A percentile compares a stretch with the other conserved stretches of the same genome.
Evolutionary conservation across 2,797 vertebrate species (phyloP).

Genomic region (Hoplostethus mediterraneus): DNA sequence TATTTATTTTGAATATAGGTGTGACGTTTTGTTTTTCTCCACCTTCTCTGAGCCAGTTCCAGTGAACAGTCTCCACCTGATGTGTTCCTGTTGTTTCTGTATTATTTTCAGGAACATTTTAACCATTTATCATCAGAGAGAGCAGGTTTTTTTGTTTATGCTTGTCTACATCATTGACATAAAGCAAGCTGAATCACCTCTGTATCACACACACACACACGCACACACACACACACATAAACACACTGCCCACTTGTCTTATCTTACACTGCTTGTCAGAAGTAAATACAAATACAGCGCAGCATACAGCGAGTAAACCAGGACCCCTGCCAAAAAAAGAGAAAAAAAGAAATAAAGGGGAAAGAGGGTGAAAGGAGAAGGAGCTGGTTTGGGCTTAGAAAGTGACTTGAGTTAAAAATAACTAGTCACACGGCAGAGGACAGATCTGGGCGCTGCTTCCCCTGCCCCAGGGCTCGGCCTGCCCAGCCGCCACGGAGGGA

Average conservation of each 20-base stretch:
- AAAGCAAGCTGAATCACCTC: slow-evolving; percentile 67
- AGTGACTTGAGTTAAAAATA: slow-evolving; percentile 93
- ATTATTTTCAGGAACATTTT: slow-evolving; percentile 51
- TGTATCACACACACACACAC: slow-evolving; percentile 10
- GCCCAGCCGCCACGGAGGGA: slow-evolving; percentile 58
- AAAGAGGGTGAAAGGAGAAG: slow-evolving; percentile 17
- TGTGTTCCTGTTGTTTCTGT: slow-evolving; percentile 25
- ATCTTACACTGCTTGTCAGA: slow-evolving; percentile 59
- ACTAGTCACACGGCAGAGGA: slow-evolving; percentile 88
- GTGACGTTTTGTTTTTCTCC: too few relatives aligned
- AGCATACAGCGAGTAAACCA: slow-evolving; percentile 53
- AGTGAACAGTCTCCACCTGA: not conserved
- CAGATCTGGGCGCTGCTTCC: slow-evolving; percentile 85
- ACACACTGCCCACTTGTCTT: slow-evolving; percentile 66
- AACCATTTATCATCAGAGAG: slow-evolving; percentile 49
- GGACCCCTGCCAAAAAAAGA: slow-evolving; percentile 60
- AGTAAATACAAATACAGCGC: slow-evolving; percentile 64
- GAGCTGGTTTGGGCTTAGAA: slow-evolving; percentile 84
- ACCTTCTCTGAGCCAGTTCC: not conserved
- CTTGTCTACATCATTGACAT: slow-evolving; percentile 72
- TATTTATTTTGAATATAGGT: slow-evolving; percentile 11
- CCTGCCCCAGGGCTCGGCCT: slow-evolving; percentile 82
- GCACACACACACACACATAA: slow-evolving; percentile 34
- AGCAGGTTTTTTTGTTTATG: slow-evolving; percentile 55
- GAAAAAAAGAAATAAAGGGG: slow-evolving; percentile 46